Percentiles rank a stretch among this genome's conserved stretches.
These are phyloP conservation scores for Meteorus cinctellus DNA, from an alignment of 2,888 invertebrate genomes.

Conservation along the genomic window DNA sequence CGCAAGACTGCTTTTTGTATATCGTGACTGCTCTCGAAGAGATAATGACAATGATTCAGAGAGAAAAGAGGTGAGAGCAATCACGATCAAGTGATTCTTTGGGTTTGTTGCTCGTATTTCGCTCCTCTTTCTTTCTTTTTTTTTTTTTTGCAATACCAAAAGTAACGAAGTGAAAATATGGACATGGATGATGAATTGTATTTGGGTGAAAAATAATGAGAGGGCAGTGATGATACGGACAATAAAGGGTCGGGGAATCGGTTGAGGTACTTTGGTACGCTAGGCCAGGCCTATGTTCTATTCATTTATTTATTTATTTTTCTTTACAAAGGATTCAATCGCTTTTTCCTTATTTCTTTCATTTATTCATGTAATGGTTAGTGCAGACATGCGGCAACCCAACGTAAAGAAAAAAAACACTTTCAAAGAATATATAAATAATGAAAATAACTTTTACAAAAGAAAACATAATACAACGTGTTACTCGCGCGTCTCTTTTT, in stretches of 20 bases:
- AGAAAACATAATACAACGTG: conserved; percentile 54
- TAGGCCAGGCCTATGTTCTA: conserved; percentile 69
- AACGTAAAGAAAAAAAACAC: conserved; percentile 55
- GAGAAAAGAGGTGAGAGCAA: conserved; percentile 38
- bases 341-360: neutral
- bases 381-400: conserved; percentile 51
- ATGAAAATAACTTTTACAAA: conserved; percentile 62
- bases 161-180: conserved; percentile 41
- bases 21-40: neutral
- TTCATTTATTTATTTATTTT: conserved; percentile 32
- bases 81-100: conserved; percentile 41
- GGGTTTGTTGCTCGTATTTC: conserved; percentile 43
- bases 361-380: conserved; percentile 35
- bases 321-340: conserved; percentile 50
- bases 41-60: neutral
- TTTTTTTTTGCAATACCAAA: conserved; percentile 44
- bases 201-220: neutral
- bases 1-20: conserved; percentile 30
- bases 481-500: conserved; percentile 21
- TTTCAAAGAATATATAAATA: conserved; percentile 62
- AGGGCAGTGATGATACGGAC: conserved; percentile 14
- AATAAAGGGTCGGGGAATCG: neutral
- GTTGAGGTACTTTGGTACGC: conserved; percentile 71
- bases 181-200: conserved; percentile 24
- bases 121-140: conserved; percentile 14